Evolutionary conservation across 1,140 invertebrate genomes (phyloP).

Genomic region (Drosophila kikkawai): DNA sequence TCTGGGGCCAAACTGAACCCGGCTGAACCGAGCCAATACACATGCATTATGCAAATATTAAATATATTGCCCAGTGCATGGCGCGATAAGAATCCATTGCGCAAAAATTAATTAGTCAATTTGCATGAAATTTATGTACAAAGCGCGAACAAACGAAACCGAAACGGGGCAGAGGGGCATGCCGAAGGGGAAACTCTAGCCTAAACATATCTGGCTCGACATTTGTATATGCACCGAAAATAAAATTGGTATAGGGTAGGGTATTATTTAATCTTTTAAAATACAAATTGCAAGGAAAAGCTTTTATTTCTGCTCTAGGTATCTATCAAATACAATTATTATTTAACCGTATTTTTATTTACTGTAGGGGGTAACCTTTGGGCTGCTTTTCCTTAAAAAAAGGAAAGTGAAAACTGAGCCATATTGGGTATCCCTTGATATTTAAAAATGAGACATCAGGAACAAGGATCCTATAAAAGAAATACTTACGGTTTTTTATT

Average conservation of each 20-base stretch:
- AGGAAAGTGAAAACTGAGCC: too few relatives aligned
- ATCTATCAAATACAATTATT: too few relatives aligned
- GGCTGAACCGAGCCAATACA: slow-evolving; percentile 25
- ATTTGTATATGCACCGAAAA: neutral
- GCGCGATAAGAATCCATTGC: slow-evolving; percentile 81
- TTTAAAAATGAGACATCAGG: too few relatives aligned
- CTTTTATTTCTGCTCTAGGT: too few relatives aligned
- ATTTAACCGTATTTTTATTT: too few relatives aligned
- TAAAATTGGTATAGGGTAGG: neutral
- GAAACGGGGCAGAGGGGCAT: slow-evolving; percentile 13
- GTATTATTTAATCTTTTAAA: too few relatives aligned
- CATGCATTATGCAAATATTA: slow-evolving; percentile 67
- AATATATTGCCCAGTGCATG: slow-evolving; percentile 65
- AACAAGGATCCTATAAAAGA: too few relatives aligned
- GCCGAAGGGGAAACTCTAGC: neutral
- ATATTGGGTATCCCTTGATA: too few relatives aligned
- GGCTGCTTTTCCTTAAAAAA: too few relatives aligned
- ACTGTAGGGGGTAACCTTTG: too few relatives aligned
- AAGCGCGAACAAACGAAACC: slow-evolving; percentile 81
- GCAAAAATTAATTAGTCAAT: slow-evolving; percentile 82
- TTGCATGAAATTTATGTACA: slow-evolving; percentile 83
- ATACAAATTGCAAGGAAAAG: too few relatives aligned
- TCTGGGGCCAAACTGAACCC: slow-evolving; percentile 6
- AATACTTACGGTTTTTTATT: too few relatives aligned
- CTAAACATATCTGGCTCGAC: slow-evolving; percentile 25